phyloP scores from a whole-genome alignment of 1,140 invertebrate species.

The Lutraria rhynchaena region DNA sequence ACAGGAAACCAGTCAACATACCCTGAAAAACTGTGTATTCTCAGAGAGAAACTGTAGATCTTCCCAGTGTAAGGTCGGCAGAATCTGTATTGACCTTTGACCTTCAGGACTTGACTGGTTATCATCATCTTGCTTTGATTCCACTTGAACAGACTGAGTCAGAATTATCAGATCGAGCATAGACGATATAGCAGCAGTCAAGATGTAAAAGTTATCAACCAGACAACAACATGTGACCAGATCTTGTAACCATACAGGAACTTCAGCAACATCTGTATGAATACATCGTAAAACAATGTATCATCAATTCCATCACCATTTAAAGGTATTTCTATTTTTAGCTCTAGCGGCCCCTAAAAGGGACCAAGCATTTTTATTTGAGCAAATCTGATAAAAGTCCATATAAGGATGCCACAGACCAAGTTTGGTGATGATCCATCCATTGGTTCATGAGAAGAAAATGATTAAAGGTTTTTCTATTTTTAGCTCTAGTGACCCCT shows the following conservation, averaged over 20 bases:
- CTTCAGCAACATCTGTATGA: slow-evolving; percentile 1
- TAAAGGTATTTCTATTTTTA: too few species aligned
- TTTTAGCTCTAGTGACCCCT: too few species aligned
- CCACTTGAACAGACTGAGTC: slow-evolving; percentile 78
- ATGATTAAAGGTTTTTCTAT: too few species aligned
- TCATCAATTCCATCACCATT: too few species aligned
- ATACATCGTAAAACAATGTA: too few species aligned
- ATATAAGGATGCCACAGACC: too few species aligned
- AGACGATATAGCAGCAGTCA: slow-evolving; percentile 88
- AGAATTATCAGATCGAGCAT: slow-evolving; percentile 89
- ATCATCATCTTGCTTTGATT: slow-evolving; percentile 12
- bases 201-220: slow-evolving; percentile 85
- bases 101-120: slow-evolving; percentile 69
- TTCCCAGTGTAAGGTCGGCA: slow-evolving; percentile 86
- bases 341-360: too few species aligned
- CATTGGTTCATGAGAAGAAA: too few species aligned
- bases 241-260: slow-evolving; percentile 85
- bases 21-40: slow-evolving; percentile 87
- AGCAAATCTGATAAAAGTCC: too few species aligned
- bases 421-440: too few species aligned
- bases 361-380: too few species aligned
- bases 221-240: slow-evolving; percentile 88
- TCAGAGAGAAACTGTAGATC: slow-evolving; percentile 87
- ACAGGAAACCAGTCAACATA: too few species aligned
- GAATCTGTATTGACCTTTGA: slow-evolving; percentile 87